Conservation (phyloP, 2,113 vertebrate species). For the Oceanodroma tethys region DNA sequence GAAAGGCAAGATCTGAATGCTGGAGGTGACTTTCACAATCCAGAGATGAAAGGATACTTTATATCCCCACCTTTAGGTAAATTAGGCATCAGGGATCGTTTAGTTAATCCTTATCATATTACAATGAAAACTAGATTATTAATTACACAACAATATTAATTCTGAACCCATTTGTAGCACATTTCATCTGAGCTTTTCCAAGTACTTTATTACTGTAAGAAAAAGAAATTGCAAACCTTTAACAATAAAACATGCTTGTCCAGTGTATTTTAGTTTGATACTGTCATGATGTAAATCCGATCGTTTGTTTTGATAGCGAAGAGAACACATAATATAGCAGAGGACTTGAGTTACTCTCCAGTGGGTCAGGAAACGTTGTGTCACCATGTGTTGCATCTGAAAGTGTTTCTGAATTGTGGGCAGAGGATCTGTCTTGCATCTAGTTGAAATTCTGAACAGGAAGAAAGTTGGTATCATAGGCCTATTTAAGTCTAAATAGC, state of each 20-base stretch:
- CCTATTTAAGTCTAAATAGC: background rate
- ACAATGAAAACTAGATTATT: background rate
- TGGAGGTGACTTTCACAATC: background rate
- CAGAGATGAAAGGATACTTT: background rate
- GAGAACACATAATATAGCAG: background rate
- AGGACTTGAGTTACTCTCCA: background rate
- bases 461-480: background rate
- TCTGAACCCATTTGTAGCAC: background rate
- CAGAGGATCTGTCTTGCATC: background rate
- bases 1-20: background rate
- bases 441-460: background rate
- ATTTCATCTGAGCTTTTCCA: background rate
- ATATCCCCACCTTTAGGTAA: background rate
- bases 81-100: background rate
- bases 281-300: background rate
- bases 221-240: background rate
- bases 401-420: background rate
- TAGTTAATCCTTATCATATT: background rate
- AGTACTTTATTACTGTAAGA: background rate
- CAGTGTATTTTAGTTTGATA: background rate
- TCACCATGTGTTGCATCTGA: background rate
- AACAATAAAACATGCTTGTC: background rate
- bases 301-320: background rate
- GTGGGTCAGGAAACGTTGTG: background rate
- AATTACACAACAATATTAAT: background rate